Conservation (phyloP, 2,888 invertebrate genomes). For the Mactromeris polynyma region DNA sequence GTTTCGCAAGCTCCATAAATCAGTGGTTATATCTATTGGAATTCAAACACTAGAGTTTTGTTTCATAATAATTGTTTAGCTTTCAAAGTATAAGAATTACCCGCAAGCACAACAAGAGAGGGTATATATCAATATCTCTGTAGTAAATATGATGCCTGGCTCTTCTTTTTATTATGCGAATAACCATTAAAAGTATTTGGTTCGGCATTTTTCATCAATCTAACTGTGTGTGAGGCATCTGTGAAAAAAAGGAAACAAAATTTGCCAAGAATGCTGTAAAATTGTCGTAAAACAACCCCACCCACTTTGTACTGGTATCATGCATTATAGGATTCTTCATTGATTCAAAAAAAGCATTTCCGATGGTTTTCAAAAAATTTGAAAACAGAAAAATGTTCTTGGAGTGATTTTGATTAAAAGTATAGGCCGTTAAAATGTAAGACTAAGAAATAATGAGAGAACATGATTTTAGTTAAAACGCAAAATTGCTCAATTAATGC, state of each 20-base stretch:
- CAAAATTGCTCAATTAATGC: no score
- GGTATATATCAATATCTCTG: conserved; percentile 1
- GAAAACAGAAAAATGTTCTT: background rate
- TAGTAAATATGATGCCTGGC: background rate
- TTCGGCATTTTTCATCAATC: background rate
- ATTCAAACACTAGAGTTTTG: conserved; percentile 45
- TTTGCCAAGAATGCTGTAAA: conserved; percentile 3
- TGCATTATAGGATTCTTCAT: background rate
- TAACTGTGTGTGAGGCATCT: background rate
- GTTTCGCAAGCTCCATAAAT: conserved; percentile 9
- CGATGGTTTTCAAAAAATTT: background rate
- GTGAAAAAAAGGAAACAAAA: background rate
- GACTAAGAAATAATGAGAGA: no score
- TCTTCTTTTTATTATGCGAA: background rate
- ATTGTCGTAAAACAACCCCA: background rate
- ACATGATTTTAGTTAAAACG: no score
- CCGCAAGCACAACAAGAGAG: background rate
- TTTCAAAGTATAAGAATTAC: conserved; percentile 7
- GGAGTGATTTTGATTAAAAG: background rate
- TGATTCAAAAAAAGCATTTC: background rate
- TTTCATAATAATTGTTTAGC: conserved; percentile 36
- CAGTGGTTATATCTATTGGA: conserved; percentile 38
- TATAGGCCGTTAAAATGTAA: no score
- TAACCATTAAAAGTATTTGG: conserved; percentile 14
- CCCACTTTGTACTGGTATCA: background rate